Percentiles rank a stretch among this genome's conserved stretches.
Evolutionary conservation across 1,140 invertebrate species (phyloP).

Genomic region (Pseudomyrmex pallidus): DNA sequence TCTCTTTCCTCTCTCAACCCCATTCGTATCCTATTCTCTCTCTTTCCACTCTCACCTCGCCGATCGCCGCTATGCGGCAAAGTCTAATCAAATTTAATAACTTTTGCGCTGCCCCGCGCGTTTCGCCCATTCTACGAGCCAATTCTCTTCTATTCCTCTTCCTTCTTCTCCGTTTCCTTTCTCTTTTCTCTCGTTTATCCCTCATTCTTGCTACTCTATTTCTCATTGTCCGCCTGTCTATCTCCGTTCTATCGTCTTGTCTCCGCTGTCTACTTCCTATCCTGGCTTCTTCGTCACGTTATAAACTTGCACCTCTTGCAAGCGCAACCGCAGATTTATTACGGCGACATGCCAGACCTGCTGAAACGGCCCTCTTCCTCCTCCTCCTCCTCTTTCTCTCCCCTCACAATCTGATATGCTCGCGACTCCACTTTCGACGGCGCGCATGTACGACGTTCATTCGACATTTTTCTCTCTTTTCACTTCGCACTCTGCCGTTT

Average conservation of each 20-base stretch:
- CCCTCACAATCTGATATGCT: constrained; percentile 67
- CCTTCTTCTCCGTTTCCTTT: neutral
- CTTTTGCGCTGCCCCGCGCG: constrained; percentile 79
- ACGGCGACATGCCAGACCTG: constrained; percentile 76
- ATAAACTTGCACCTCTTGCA: constrained; percentile 75
- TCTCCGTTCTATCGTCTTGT: constrained; percentile 26
- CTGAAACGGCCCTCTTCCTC: constrained; percentile 64
- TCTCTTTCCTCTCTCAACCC: constrained; percentile 59
- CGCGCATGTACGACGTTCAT: constrained; percentile 19
- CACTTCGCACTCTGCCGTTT: constrained; percentile 18
- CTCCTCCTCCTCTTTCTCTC: too few species aligned
- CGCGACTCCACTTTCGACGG: constrained; percentile 71
- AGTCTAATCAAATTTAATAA: constrained; percentile 85
- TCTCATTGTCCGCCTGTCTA: constrained; percentile 38
- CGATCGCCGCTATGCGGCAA: constrained; percentile 76
- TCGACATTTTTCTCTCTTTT: neutral
- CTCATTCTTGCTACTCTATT: constrained; percentile 36
- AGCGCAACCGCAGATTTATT: constrained; percentile 77
- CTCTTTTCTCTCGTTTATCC: neutral
- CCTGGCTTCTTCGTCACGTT: constrained; percentile 72
- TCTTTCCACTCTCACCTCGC: constrained; percentile 66
- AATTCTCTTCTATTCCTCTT: neutral
- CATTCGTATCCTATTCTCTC: constrained; percentile 61
- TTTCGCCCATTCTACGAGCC: constrained; percentile 46
- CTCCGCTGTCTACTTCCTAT: constrained; percentile 52